Evolutionary conservation across 2,113 vertebrate species (phyloP), one percentile per base, ranked within the genome.

Genomic region (Saccopteryx bilineata): DNA sequence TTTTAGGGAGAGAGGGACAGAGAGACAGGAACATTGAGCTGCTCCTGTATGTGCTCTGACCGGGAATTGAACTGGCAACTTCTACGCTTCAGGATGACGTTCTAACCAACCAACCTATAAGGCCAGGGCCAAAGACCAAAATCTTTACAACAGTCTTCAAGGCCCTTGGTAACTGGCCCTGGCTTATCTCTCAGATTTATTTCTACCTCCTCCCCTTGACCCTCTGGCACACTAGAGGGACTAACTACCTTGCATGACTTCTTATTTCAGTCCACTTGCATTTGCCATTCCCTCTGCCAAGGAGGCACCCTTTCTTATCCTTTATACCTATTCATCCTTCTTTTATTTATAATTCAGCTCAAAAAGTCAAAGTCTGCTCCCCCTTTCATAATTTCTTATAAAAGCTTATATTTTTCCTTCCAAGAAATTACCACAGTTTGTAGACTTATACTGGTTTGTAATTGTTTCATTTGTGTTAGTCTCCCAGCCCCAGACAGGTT

Each of bases 341-440:
- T 92, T 85, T 69, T 52, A 52, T 85, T 91, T 85, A 63, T 84
- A 46, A 48, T 88, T 96, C 78, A 58, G 14, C 50, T 58, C 5
- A 33, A 79, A 83, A 87, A 33, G 13, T 52, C 13, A 52, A 78
- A 90, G 10, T 21, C 39, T 61, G 50, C 21, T 82, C 1, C 9
- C n/a, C 33, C 23, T 79, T 92, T 72, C 56, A 63, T 46, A 69
- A 19, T 33, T 72, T 87, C 71, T 28, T 6, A 5, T 66, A 26
- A 31, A n/a, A 48, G 5, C 19, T 7, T 48, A 17, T 76, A 71
- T 48, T 31, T 76, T 83, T 85, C 69, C 66, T 92, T 82, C 61
- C 26, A 72, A 72, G 18, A 46, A 54, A 1, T 71, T 24, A 75
- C 10, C n/a, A n/a, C 24, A 52, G 84, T 81, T 78, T 88, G 18